A percentile compares a stretch with the other conserved stretches of the same genome.
phyloP scores from a whole-genome alignment of 2,797 vertebrate species.

The Acipenser transmontanus region DNA sequence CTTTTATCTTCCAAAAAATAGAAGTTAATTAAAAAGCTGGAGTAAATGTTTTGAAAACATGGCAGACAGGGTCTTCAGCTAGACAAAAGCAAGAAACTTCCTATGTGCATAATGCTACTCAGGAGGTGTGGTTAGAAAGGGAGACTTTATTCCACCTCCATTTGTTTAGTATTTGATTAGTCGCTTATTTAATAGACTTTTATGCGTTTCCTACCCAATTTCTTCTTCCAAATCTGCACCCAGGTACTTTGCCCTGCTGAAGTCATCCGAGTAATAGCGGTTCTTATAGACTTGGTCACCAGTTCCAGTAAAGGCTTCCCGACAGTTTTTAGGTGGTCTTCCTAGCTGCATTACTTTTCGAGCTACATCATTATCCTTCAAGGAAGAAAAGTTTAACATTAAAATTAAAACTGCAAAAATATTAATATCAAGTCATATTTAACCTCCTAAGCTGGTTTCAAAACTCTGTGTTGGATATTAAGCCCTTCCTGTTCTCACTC shows the following conservation, averaged over 20 bases:
- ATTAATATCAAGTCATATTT: not conserved
- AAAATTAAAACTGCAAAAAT: not conserved
- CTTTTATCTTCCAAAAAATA: no score
- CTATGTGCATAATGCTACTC: no score
- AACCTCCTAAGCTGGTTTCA: not conserved
- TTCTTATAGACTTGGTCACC: conserved; percentile 57
- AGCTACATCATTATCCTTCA: conserved; percentile 31
- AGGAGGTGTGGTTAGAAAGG: no score
- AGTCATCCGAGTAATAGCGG: conserved; percentile 50
- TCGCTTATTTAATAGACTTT: not conserved
- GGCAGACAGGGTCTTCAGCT: no score
- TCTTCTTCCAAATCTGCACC: conserved; percentile 45
- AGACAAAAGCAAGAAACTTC: no score
- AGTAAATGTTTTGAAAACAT: no score
- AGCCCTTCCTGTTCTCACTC: no score
- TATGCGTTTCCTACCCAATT: conserved; percentile 19
- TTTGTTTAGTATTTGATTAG: no score
- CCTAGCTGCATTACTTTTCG: conserved; percentile 46
- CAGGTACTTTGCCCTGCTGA: conserved; percentile 45
- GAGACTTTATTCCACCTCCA: no score
- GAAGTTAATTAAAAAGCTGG: no score
- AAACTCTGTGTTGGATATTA: no score
- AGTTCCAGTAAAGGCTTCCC: conserved; percentile 51
- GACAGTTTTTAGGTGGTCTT: conserved; percentile 48
- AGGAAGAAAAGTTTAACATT: not conserved